Evolutionary conservation across 2,113 vertebrate species (phyloP).

Genomic region (Dasyprocta punctata): DNA sequence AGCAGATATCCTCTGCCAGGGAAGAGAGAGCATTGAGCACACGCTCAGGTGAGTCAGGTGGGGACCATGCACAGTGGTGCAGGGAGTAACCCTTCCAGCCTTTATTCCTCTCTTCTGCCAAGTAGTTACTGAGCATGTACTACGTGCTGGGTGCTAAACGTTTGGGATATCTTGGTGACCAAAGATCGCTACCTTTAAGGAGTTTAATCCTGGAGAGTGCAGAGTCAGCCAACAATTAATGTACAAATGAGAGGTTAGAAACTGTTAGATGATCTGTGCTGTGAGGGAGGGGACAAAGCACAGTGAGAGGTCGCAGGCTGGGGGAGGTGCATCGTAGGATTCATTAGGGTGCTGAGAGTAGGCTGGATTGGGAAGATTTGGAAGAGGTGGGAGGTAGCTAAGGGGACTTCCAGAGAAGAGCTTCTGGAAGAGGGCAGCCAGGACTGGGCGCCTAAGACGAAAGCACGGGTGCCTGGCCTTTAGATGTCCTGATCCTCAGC

Average conservation of each 20-base stretch:
- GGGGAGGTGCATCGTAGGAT: too few species aligned
- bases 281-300: not conserved
- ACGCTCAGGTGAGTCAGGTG: conserved; percentile 54
- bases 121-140: not conserved
- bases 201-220: not conserved
- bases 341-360: not conserved
- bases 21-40: not conserved
- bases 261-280: not conserved
- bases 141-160: not conserved
- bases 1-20: conserved; percentile 33
- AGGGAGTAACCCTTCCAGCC: not conserved
- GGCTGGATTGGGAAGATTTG: not conserved
- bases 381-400: not conserved
- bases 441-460: not conserved
- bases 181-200: not conserved
- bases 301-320: not conserved
- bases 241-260: not conserved
- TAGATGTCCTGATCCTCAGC: not conserved
- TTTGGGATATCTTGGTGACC: not conserved
- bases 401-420: not conserved
- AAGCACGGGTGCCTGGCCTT: not conserved
- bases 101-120: not conserved
- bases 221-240: not conserved
- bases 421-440: not conserved
- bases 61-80: not conserved